Evolutionary conservation across 2,888 invertebrate genomes (phyloP).

Genomic region (Leucoma salicis): DNA sequence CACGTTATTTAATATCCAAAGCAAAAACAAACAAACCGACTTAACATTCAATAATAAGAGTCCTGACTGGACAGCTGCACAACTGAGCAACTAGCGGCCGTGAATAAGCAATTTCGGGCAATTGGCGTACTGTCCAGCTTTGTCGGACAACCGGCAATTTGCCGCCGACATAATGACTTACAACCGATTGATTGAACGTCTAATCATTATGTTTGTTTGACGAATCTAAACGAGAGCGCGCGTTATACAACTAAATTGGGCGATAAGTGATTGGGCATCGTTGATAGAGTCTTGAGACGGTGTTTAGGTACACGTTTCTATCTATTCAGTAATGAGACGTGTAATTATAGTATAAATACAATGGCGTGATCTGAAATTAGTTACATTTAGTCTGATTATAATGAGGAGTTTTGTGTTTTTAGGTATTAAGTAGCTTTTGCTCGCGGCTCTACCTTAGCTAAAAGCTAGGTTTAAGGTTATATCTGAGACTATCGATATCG

Average conservation of each 20-base stretch:
- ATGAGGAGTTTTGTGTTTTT: too few relatives aligned
- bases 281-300: neutral
- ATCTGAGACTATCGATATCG: too few relatives aligned
- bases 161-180: conserved; percentile 14
- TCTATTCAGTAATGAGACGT: neutral
- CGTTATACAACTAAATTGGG: conserved; percentile 21
- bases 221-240: conserved; percentile 39
- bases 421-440: too few relatives aligned
- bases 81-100: conserved; percentile 71
- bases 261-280: conserved; percentile 19
- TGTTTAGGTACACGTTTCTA: neutral
- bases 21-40: conserved; percentile 1
- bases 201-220: conserved; percentile 42
- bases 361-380: too few relatives aligned
- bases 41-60: neutral
- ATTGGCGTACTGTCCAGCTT: conserved; percentile 38
- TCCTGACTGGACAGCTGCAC: conserved; percentile 48
- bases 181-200: conserved; percentile 17
- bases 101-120: conserved; percentile 71
- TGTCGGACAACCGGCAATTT: conserved; percentile 23
- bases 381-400: too few relatives aligned
- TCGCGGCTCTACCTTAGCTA: too few relatives aligned
- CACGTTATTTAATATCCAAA: too few relatives aligned
- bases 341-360: too few relatives aligned
- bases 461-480: too few relatives aligned